Evolutionary conservation across 1,140 invertebrate genomes (phyloP).

Genomic region (Magallana angulata): DNA sequence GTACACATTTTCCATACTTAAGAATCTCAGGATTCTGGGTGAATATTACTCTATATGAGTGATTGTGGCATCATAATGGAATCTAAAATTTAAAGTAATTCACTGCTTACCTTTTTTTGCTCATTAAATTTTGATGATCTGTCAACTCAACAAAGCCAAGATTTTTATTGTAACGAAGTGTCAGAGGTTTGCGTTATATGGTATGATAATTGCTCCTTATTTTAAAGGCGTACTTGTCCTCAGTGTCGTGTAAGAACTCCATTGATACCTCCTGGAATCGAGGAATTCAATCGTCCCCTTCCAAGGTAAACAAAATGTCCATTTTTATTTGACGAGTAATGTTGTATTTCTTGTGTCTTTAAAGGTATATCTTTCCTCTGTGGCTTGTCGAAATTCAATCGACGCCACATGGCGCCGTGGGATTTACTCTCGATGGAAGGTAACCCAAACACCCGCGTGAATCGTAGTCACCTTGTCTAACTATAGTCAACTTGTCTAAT

Average conservation of each 20-base stretch:
- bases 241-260: constrained; percentile 71
- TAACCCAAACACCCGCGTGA: not conserved
- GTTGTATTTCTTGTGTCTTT: not conserved
- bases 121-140: too few species aligned
- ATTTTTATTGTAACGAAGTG: too few species aligned
- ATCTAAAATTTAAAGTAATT: too few species aligned
- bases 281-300: constrained; percentile 67
- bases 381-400: constrained; percentile 37
- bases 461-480: too few species aligned
- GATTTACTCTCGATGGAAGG: constrained; percentile 22
- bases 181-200: too few species aligned
- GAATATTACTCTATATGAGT: too few species aligned
- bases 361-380: constrained; percentile 24
- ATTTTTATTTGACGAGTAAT: not conserved
- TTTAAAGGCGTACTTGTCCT: constrained; percentile 70
- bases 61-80: too few species aligned
- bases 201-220: not conserved
- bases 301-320: constrained; percentile 56
- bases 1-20: too few species aligned
- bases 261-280: constrained; percentile 72
- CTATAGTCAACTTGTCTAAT: too few species aligned
- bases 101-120: too few species aligned
- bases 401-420: constrained; percentile 36
- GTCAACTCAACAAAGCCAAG: too few species aligned
- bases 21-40: too few species aligned